Evolutionary conservation across 2,113 vertebrate genomes (phyloP).

Genomic region (Chiloscyllium plagiosum): DNA sequence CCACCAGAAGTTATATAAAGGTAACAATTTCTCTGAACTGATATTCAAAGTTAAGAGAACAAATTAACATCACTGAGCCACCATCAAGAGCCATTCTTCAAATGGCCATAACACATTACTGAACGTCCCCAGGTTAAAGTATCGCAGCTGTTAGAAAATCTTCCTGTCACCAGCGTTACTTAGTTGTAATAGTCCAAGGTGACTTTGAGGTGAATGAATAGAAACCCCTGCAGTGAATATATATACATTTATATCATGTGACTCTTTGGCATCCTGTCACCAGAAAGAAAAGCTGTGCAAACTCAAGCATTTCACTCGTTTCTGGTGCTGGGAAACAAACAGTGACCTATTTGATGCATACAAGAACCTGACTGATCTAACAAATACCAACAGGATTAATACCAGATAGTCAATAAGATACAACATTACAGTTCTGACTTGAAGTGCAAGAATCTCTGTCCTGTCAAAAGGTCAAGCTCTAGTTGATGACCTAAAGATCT

Average conservation of each 20-base stretch:
- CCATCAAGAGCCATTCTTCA: background rate
- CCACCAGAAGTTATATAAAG: background rate
- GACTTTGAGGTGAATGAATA: background rate
- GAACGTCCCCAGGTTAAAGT: background rate
- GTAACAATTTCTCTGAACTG: background rate
- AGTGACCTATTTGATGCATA: background rate
- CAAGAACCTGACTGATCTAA: background rate
- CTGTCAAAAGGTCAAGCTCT: background rate
- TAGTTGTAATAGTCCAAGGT: background rate
- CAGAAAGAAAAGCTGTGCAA: background rate
- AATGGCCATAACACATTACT: background rate
- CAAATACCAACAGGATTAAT: background rate
- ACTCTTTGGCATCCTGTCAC: background rate
- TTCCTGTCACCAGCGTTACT: background rate
- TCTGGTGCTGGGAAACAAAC: background rate
- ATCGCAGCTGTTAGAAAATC: background rate
- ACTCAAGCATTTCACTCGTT: background rate
- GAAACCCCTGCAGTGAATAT: background rate
- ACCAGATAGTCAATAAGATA: background rate
- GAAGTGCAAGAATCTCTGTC: background rate
- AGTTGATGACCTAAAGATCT: background rate
- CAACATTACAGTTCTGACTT: background rate
- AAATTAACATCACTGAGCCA: background rate
- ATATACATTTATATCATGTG: background rate
- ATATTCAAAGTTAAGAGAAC: background rate